Base-by-base conservation (phyloP, 23 tunicate genomes). In the Diplosoma virens region DNA sequence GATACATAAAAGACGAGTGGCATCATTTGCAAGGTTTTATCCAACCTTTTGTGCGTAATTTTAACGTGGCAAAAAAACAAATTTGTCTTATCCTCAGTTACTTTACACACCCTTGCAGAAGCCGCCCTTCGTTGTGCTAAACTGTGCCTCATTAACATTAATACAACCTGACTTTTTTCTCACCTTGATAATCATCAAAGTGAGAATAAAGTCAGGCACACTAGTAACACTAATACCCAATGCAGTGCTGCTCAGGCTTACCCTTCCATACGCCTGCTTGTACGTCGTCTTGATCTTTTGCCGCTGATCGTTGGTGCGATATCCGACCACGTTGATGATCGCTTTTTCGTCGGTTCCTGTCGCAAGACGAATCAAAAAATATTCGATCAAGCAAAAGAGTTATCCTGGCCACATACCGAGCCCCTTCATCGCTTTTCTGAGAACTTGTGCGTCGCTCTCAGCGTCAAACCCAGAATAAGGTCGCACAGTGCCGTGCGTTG, bases 371-470 rank as follows among this genome's bases (percentile, higher is more conserved):
- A 41, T 41, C 50, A 41, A 41, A 41, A 41, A 41, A 7, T 41
- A 41, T 41, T 14, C 14, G 9, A 41, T 7, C 14, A 9, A 14
- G 25, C 22, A 17, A 5, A 55, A 55, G 22, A 4, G 17, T 55
- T 17, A 55, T 55, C 25, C 61, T 17, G n/a, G n/a, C n/a, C n/a
- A 23, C 76, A 5, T 41, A 86, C 92, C 92, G 16, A 86, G 33
- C 60, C 92, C 92, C 46, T 86, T 86, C 92, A 86, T 86, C 41
- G 92, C 92, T 72, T 86, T 86, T 11, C 92, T 53, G 26, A 86
- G 45, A 46, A 78, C 73, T 59, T 86, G 76, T 17, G 92, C 92
- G 66, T 86, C 92, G 23, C 67, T 82, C 29, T 86, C 92, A 7
- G 92, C 80, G 60, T 79, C 52, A 36, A 86, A 86, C 20, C 73